Conservation (phyloP, 2,113 vertebrate species). For the Colistium nudipinnis region DNA sequence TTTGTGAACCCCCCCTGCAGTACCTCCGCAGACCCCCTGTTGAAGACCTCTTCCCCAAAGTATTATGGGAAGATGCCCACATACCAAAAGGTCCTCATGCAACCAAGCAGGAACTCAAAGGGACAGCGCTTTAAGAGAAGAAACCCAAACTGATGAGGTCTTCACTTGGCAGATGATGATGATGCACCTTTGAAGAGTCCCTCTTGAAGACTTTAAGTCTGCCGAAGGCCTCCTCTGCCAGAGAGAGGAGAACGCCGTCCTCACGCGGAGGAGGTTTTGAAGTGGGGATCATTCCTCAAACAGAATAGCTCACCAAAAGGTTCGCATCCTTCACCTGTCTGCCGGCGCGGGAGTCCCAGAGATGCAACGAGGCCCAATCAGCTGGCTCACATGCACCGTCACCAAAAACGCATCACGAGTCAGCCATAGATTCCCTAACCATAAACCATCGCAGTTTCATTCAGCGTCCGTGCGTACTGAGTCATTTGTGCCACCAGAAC, state of each 20-base stretch:
- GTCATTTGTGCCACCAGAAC: constrained; percentile 40
- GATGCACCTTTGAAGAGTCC: constrained; percentile 70
- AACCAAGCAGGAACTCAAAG: constrained; percentile 53
- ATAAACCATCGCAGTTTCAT: constrained; percentile 7
- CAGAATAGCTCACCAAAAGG: constrained; percentile 73
- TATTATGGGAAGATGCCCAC: constrained; percentile 38
- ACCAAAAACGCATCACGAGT: constrained; percentile 5
- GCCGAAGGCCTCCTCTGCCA: constrained; percentile 49
- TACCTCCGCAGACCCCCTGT: no score
- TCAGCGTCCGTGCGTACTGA: not conserved
- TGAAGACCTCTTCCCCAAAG: no score
- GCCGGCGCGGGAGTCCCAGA: constrained; percentile 45
- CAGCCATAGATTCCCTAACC: not conserved
- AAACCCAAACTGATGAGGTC: constrained; percentile 50
- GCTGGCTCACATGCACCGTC: constrained; percentile 18
- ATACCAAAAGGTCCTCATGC: constrained; percentile 65
- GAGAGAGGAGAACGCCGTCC: constrained; percentile 58
- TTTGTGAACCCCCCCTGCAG: no score
- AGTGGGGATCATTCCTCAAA: constrained; percentile 76
- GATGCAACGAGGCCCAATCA: constrained; percentile 47
- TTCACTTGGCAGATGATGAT: constrained; percentile 40
- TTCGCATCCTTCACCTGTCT: constrained; percentile 69
- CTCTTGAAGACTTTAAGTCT: constrained; percentile 48
- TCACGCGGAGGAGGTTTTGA: constrained; percentile 64
- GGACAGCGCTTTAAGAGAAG: constrained; percentile 44